Evolutionary conservation across 2,113 vertebrate species (phyloP), one percentile per base, ranked within the genome.

Genomic region (Falco punctatus): DNA sequence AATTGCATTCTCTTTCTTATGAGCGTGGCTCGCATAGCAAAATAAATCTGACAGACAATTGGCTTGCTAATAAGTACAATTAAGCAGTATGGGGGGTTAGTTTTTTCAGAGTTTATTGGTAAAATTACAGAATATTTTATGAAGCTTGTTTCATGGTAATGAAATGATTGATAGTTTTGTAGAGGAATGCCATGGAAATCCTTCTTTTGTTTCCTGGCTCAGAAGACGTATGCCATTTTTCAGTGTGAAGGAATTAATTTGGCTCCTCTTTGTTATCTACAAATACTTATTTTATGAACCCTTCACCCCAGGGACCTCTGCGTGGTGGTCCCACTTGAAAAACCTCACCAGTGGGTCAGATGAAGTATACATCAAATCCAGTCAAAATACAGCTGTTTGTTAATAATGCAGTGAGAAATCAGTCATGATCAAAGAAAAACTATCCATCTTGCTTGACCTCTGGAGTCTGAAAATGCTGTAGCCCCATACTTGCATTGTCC

Each of bases 71-170:
- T 95, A 81, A 91, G 78, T 62, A 77, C 91, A 92, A 75, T 93
- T 97, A 94, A 92, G 91, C 86, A 81, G 88, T 59, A 86, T 78
- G 95, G 79, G 82, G 80, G 88, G 74, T 85, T 86, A 64, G 52
- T 83, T 92, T 84, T 72, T 75, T 88, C 80, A 55, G 77, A 73
- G 70, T 75, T 91, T 94, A 57, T 84, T 84, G 95, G 80, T 83
- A 79, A 94, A 95, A 86, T 81, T 59, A 65, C 77, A 58, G 81
- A 77, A 82, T 96, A 54, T 90, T 95, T 90, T 87, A 72, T 82
- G 74, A 92, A 92, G 81, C 62, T 90, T 69, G 62, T 75, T 96
- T 92, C 74, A 69, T 9, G 12, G 81, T 80, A 87, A 57, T 93
- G 27, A 88, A 85, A 79, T 91, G 35, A 94, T 91, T 79, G 92